phyloP scores from a whole-genome alignment of 1,140 invertebrate genomes.

The Sesamia nonagrioides region DNA sequence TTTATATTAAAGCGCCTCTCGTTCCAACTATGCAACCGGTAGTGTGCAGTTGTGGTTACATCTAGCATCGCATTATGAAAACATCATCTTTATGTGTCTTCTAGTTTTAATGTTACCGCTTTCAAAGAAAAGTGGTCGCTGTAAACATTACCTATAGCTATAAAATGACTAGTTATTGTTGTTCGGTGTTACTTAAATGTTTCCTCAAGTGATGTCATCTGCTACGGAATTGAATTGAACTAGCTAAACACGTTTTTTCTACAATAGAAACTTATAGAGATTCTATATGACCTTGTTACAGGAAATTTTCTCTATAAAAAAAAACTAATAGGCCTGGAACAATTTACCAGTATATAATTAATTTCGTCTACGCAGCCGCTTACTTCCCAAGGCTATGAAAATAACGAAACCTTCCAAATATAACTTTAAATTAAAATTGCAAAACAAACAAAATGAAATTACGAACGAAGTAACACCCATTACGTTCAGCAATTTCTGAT shows the following conservation, averaged over 20 bases:
- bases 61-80: neutral
- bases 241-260: neutral
- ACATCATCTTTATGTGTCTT: neutral
- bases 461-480: constrained; percentile 1
- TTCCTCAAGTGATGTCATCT: constrained; percentile 28
- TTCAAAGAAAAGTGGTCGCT: constrained; percentile 21
- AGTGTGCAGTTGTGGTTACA: neutral
- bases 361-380: neutral
- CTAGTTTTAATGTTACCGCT: constrained; percentile 10
- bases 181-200: neutral
- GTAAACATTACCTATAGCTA: neutral
- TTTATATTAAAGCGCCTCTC: constrained; percentile 1
- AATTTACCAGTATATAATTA: neutral
- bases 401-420: constrained; percentile 18
- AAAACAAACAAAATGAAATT: constrained; percentile 23
- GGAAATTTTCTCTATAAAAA: no score
- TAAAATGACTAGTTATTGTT: constrained; percentile 11
- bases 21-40: constrained; percentile 14
- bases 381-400: neutral
- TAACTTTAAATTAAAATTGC: constrained; percentile 9
- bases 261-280: no score
- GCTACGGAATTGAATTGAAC: neutral
- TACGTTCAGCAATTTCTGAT: constrained; percentile 5
- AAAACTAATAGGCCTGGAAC: no score
- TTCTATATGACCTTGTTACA: no score